Conservation (phyloP, 2,797 vertebrate genomes). For the Eulemur coronatus region DNA sequence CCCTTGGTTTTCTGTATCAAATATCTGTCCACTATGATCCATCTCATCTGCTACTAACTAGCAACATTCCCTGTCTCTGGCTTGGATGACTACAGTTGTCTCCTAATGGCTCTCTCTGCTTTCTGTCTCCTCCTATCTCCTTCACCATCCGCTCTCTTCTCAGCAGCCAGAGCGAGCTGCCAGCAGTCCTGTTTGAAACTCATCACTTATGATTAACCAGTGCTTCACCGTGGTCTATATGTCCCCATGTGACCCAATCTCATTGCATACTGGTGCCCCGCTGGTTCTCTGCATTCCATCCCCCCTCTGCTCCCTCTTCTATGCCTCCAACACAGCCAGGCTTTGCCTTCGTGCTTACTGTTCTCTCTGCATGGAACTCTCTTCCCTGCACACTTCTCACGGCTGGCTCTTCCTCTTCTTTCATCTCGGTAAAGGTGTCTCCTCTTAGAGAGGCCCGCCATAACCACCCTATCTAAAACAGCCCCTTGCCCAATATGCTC, state of each 20-base stretch:
- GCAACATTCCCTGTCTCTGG: neutral
- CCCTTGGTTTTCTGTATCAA: neutral
- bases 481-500: neutral
- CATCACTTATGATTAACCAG: neutral
- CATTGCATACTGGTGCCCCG: fast-evolving
- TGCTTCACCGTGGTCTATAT: fast-evolving
- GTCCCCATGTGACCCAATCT: neutral
- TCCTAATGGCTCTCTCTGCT: neutral
- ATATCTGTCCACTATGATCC: neutral
- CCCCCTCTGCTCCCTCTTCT: neutral
- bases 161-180: neutral
- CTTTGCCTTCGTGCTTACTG: neutral
- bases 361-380: neutral
- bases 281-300: neutral
- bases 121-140: neutral
- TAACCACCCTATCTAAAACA: neutral
- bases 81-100: neutral
- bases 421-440: neutral
- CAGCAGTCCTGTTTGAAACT: neutral
- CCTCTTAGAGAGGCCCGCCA: neutral
- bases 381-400: neutral
- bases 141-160: neutral
- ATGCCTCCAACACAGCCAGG: neutral
- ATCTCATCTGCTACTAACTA: neutral
- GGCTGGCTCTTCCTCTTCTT: neutral